Base-by-base conservation (phyloP, 2,113 vertebrate genomes). In the Apeltes quadracus region DNA sequence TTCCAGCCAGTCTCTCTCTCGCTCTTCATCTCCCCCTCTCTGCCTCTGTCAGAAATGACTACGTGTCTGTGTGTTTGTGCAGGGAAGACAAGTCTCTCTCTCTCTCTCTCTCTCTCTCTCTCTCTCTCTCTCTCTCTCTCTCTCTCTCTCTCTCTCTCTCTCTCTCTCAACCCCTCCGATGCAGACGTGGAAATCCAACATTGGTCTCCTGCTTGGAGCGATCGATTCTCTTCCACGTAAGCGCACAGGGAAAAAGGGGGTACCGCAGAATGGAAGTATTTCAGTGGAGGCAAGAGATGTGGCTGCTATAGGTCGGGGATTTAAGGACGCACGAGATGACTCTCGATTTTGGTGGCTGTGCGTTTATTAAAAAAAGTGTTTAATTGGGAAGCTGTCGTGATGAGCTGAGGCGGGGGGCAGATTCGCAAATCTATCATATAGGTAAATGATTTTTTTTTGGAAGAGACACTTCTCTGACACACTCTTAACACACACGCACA, bases 51-150 rank as follows among this genome's bases (percentile, higher is more conserved):
- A 87, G 87, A 90, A 91, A 87, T 87, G 89, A 84, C 90, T 91
- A 92, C 91, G 91, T 92, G 90, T 91, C 90, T 92, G 90, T 91
- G 88, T 91, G 86, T 91, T 89, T 91, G 89, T 83, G 90, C 84
- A 89, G 84, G 66, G 57, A 80, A 84, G 82, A 90, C 87, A 81
- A 68, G 68, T 46, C 50, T 48, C 74, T 69, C 83, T 63, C 71
- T 56, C 67, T 44, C 73, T 72, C 83, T 61, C 72, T 57, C 68
- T 44, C 73, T 76, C 83, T 64, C 72, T 57, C 68, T 43, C 64
- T 76, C 83, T 64, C 72, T 1, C 13, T 36, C 34, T 36, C 34
- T 36, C 34, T 36, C 34, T 36, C 34, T 36, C 34, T 36, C 34
- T 36, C 34, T 36, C 43, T 46, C 46, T 50, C n/a, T 50, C 83